phyloP scores from a whole-genome alignment of 1,140 invertebrate species.

The Pseudachorutes palmiensis region DNA sequence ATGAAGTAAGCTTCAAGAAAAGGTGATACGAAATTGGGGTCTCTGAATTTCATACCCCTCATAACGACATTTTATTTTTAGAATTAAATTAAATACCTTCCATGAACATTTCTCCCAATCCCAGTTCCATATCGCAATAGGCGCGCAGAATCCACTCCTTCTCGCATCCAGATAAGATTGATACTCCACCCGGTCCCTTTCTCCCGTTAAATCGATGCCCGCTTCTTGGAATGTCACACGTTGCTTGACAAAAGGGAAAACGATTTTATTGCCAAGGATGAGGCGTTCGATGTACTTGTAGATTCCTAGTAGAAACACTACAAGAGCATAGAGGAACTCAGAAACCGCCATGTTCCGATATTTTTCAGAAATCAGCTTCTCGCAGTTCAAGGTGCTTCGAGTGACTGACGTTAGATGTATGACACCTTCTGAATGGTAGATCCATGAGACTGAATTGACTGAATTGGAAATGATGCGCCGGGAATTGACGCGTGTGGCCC shows the following conservation, averaged over 20 bases:
- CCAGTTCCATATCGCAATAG: constrained; percentile 11
- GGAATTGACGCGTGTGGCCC: too few relatives aligned
- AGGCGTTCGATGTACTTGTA: neutral
- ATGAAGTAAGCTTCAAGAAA: neutral
- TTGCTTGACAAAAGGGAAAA: neutral
- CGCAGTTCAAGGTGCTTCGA: too few relatives aligned
- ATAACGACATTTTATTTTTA: constrained; percentile 1
- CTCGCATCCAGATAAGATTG: constrained; percentile 2
- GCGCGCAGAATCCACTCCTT: constrained; percentile 3
- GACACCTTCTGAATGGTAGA: too few relatives aligned
- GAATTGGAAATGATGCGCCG: too few relatives aligned
- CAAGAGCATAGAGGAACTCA: too few relatives aligned
- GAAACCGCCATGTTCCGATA: too few relatives aligned
- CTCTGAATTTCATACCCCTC: neutral
- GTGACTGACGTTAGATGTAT: too few relatives aligned
- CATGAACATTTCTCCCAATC: constrained; percentile 23
- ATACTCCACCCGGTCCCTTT: neutral
- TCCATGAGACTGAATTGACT: too few relatives aligned
- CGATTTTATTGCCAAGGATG: neutral
- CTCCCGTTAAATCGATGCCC: neutral
- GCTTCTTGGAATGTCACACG: neutral
- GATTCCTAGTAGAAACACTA: too few relatives aligned
- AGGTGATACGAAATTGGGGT: neutral
- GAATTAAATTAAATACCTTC: too few relatives aligned
- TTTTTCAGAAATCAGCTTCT: too few relatives aligned